Evolutionary conservation across 2,797 vertebrate species (phyloP), one percentile per base, ranked within the genome.

Genomic region (Pseudochirops corinnae): DNA sequence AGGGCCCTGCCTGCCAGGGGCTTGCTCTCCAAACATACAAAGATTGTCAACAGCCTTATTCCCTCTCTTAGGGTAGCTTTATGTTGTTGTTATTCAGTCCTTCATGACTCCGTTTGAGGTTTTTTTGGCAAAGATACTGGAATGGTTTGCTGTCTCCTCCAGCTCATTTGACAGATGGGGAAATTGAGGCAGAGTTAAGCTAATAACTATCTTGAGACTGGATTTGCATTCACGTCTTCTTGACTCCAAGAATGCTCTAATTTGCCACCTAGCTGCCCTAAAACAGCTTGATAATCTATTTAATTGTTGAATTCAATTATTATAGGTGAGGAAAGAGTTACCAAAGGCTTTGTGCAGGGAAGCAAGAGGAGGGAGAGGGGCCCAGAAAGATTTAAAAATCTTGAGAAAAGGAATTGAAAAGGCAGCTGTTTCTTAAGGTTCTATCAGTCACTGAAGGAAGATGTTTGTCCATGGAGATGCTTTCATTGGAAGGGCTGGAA

Each of bases 321-420:
- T 29, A 7, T 93, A 55, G 91, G 33, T 26, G 57, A 39, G 21
- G 9, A 53, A n/a, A 95, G 50, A 91, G 90, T 33, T 60, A 91
- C 91, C 53, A 16, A 74, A 0, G 52, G 58, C 62, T 90, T 58
- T 94, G 92, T 92, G 18, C 62, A 95, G 55, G 55, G 91, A 82
- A 67, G 50, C 53, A 82, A 90, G 10, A 91, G n/a, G 52, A 93
- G 67, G 92, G 55, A 16, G 18, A n/a, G 60, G 91, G 90, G 87
- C 28, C n/a, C 56, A 67, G 56, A 82, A 29, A 46, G 33, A 7
- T 39, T 28, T 74, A 18, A 74, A 74, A 92, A 46, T 92, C 53
- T 92, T 87, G 93, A 60, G 96, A 91, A 96, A 93, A 97, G n/a
- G 55, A 92, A 58, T 56, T 93, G 55, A 57, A 60, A 53, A 60